Conservation (phyloP, 2,888 invertebrate species). For the Lymantria dispar region DNA sequence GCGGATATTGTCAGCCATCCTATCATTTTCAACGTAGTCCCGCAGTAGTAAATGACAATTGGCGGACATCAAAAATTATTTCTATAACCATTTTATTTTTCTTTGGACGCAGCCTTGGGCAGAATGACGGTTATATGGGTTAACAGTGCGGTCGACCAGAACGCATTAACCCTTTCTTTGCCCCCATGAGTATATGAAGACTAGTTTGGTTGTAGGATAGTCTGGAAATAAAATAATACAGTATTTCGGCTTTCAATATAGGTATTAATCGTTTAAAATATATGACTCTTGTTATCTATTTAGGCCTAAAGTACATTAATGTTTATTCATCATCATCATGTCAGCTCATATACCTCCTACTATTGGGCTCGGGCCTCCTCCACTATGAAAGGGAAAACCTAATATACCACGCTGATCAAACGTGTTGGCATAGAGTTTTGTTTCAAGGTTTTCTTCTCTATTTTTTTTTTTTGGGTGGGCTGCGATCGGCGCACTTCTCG, state of each 20-base stretch:
- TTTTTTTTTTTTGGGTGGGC: no score
- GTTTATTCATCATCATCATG: no score
- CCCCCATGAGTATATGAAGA: slow-evolving; percentile 45
- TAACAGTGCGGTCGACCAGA: slow-evolving; percentile 53
- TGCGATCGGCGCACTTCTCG: no score
- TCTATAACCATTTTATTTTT: slow-evolving; percentile 60
- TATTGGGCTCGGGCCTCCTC: no score
- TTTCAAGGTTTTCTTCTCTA: no score
- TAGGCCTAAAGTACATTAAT: slow-evolving; percentile 14
- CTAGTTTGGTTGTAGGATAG: slow-evolving; percentile 32
- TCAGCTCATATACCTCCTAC: no score
- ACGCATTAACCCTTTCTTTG: slow-evolving; percentile 60
- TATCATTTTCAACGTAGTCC: slow-evolving; percentile 30
- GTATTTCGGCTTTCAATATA: slow-evolving; percentile 13
- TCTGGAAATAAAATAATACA: slow-evolving; percentile 28
- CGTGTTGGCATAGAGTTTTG: no score
- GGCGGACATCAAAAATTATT: slow-evolving; percentile 58
- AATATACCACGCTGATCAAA: no score
- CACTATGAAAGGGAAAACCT: no score
- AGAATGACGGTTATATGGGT: slow-evolving; percentile 53
- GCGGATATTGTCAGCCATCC: slow-evolving; percentile 26
- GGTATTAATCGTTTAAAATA: slow-evolving; percentile 21
- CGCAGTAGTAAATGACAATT: slow-evolving; percentile 45
- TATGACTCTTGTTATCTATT: slow-evolving; percentile 25
- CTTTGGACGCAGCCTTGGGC: slow-evolving; percentile 44